Percentiles rank a stretch among this genome's conserved stretches.
Conservation (phyloP, 2,888 invertebrate genomes). For the Stenchaetothrips biformis region DNA sequence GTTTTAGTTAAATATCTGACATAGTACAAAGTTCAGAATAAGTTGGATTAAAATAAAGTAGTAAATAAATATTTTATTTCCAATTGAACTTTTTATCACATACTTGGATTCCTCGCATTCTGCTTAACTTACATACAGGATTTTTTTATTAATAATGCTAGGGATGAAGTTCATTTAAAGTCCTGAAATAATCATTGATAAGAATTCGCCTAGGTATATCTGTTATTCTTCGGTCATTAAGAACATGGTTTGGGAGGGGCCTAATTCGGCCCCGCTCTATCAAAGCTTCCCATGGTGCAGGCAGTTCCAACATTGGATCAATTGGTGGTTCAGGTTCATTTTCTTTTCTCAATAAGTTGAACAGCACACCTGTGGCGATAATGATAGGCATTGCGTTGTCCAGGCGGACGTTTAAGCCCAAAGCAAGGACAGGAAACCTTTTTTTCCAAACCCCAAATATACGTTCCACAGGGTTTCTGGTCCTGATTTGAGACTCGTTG, state of each 20-base stretch:
- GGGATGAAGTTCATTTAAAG: neutral
- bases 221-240: neutral
- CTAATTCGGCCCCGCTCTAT: neutral
- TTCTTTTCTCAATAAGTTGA: constrained; percentile 38
- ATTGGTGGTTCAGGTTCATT: constrained; percentile 31
- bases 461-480: constrained; percentile 42
- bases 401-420: constrained; percentile 35
- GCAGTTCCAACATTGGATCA: constrained; percentile 30
- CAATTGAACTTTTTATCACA: neutral
- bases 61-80: neutral
- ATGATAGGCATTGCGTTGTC: constrained; percentile 31
- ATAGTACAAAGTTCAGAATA: too few species aligned
- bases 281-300: neutral
- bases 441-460: constrained; percentile 40
- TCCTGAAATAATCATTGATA: neutral
- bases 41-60: neutral
- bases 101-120: neutral
- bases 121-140: too few species aligned
- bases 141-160: too few species aligned
- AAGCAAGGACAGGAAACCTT: constrained; percentile 36
- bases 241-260: neutral
- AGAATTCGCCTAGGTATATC: neutral
- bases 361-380: constrained; percentile 40
- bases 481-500: constrained; percentile 41
- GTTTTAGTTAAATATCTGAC: too few species aligned